Percentiles rank a stretch among this genome's conserved stretches.
These are phyloP conservation scores for Pachyuromys duprasi DNA, from an alignment of 2,797 vertebrate species.

Conservation along the genomic window DNA sequence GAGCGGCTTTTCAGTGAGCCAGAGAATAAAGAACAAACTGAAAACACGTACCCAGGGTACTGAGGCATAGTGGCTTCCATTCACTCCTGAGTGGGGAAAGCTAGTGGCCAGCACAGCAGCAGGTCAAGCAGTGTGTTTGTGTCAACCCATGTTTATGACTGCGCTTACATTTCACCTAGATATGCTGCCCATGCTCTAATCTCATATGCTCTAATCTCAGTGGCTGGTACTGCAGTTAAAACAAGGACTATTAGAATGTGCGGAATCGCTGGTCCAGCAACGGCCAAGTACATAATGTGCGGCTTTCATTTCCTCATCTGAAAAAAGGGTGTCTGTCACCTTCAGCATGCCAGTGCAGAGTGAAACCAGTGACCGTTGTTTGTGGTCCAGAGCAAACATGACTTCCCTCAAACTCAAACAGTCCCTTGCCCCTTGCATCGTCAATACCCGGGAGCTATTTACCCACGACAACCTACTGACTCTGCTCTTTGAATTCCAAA, in stretches of 20 bases:
- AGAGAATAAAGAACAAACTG: conserved; percentile 26
- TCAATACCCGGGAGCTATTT: neutral
- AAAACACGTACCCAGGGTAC: neutral
- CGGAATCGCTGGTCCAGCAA: neutral
- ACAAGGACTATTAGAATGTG: conserved; percentile 24
- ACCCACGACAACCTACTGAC: neutral
- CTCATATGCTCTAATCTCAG: too few relatives aligned
- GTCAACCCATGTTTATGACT: neutral
- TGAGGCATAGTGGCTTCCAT: neutral
- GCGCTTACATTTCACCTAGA: neutral
- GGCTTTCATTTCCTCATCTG: conserved; percentile 54
- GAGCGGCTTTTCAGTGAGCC: neutral
- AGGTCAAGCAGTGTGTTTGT: neutral
- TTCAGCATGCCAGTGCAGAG: neutral
- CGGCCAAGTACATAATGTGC: neutral
- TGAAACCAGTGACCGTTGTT: conserved; percentile 7
- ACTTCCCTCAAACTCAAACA: neutral
- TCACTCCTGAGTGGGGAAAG: conserved; percentile 1
- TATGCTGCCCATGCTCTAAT: neutral
- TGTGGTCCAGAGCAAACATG: neutral
- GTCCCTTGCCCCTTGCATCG: neutral
- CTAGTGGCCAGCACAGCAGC: neutral
- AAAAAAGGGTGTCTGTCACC: neutral
- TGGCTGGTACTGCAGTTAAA: neutral
- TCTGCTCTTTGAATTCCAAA: conserved; percentile 20